phyloP scores from a whole-genome alignment of 37 sponge, comb jelly and placozoan species.

The Oscarella lobularis region DNA sequence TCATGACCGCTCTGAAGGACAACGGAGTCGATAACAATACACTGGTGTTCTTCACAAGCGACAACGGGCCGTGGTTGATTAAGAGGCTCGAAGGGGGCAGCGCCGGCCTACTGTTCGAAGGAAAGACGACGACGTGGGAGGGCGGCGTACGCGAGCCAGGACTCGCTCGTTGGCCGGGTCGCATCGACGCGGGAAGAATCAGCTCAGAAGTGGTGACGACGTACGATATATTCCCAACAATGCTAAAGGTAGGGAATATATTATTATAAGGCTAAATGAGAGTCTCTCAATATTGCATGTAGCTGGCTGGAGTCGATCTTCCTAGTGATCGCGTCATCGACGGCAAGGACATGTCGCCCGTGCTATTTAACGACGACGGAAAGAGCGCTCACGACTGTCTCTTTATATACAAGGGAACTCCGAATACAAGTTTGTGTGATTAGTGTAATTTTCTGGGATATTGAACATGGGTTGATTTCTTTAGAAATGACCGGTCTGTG shows the following conservation, averaged over 20 bases:
- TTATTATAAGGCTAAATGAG: no score
- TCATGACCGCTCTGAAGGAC: constrained; percentile 35
- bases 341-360: constrained; percentile 4
- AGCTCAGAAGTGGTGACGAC: neutral
- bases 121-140: constrained; percentile 9
- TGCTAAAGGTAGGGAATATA: constrained; percentile 2
- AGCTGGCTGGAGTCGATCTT: neutral
- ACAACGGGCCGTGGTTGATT: constrained; percentile 43
- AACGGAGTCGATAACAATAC: constrained; percentile 45
- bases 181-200: neutral
- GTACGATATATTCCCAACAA: constrained; percentile 1
- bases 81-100: constrained; percentile 1
- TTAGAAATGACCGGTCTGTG: no score
- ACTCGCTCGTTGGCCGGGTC: neutral
- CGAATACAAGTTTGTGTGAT: constrained; percentile 1
- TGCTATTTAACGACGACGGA: neutral
- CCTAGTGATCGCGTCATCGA: constrained; percentile 1
- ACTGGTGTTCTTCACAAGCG: constrained; percentile 72
- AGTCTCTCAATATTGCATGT: no score
- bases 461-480: no score
- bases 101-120: neutral
- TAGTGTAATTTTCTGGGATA: no score
- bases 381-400: neutral
- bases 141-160: constrained; percentile 9
- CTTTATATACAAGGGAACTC: constrained; percentile 10